Conservation (phyloP, 2,888 invertebrate species). For the Mactromeris polynyma region DNA sequence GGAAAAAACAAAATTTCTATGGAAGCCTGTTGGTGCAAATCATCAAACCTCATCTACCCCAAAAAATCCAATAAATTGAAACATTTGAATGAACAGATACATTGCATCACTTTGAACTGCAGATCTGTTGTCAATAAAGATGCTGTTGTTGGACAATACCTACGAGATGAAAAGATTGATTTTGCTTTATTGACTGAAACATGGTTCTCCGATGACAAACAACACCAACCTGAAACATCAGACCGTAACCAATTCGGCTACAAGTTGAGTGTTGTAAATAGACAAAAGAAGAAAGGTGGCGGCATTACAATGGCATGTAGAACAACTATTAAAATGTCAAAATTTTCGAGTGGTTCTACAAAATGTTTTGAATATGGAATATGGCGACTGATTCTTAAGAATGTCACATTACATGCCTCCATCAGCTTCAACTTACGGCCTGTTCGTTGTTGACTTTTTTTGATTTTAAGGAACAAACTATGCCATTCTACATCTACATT, state of each 20-base stretch:
- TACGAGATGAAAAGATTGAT: slow-evolving; percentile 39
- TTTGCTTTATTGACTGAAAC: slow-evolving; percentile 49
- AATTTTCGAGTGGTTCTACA: slow-evolving; percentile 3
- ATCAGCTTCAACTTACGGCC: slow-evolving; percentile 5
- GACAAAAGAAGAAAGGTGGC: slow-evolving; percentile 21
- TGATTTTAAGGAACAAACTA: slow-evolving; percentile 19
- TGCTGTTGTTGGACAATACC: slow-evolving; percentile 31
- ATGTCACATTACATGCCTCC: slow-evolving; percentile 27
- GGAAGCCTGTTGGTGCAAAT: slow-evolving; percentile 9
- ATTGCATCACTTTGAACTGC: slow-evolving; percentile 18
- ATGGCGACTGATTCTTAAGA: slow-evolving; percentile 21
- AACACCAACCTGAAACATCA: slow-evolving; percentile 43
- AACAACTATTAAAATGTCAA: slow-evolving; percentile 22
- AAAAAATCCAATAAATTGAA: not conserved
- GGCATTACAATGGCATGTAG: slow-evolving; percentile 28
- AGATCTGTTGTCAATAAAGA: slow-evolving; percentile 38
- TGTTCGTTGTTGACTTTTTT: slow-evolving; percentile 41
- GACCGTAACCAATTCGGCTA: slow-evolving; percentile 48
- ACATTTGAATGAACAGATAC: not conserved
- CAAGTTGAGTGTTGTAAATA: slow-evolving; percentile 32
- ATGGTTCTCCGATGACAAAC: slow-evolving; percentile 49
- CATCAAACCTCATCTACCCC: not conserved
- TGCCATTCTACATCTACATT: not conserved
- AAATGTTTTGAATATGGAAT: slow-evolving; percentile 20
- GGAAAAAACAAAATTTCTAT: slow-evolving; percentile 11